These are phyloP conservation scores for Catagonus wagneri DNA, from an alignment of 2,113 vertebrate species.

Conservation along the genomic window DNA sequence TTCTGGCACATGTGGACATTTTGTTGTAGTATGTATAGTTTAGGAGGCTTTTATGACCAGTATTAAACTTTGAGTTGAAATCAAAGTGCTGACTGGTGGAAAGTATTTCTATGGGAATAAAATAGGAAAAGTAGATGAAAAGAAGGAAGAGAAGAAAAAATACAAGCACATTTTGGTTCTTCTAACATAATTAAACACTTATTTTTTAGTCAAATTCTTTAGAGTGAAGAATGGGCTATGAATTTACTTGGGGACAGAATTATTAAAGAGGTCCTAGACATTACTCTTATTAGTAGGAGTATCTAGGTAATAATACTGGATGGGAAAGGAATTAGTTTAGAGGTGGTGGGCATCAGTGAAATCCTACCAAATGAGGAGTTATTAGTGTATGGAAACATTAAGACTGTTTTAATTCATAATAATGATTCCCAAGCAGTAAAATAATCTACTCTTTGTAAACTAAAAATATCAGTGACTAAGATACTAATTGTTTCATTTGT, in stretches of 20 bases:
- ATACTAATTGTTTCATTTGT: slow-evolving; percentile 41
- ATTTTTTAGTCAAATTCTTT: background rate
- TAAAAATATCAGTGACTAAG: background rate
- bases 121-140: background rate
- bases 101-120: background rate
- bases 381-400: background rate
- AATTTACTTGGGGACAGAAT: background rate
- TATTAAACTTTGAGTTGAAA: slow-evolving; percentile 34
- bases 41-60: background rate
- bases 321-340: background rate
- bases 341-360: background rate
- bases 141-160: slow-evolving; percentile 39
- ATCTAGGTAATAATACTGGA: background rate
- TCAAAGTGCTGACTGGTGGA: slow-evolving; percentile 16
- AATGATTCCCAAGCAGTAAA: background rate
- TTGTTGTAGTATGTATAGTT: background rate
- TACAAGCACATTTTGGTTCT: background rate
- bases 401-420: background rate
- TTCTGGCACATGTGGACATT: background rate
- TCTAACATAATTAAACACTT: background rate
- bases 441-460: slow-evolving; percentile 19
- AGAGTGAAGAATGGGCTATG: background rate
- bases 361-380: background rate
- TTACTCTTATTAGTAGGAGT: background rate
- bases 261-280: background rate